Evolutionary conservation across 1,140 invertebrate genomes (phyloP), one percentile per base, ranked within the genome.

Genomic region (Atta cephalotes): DNA sequence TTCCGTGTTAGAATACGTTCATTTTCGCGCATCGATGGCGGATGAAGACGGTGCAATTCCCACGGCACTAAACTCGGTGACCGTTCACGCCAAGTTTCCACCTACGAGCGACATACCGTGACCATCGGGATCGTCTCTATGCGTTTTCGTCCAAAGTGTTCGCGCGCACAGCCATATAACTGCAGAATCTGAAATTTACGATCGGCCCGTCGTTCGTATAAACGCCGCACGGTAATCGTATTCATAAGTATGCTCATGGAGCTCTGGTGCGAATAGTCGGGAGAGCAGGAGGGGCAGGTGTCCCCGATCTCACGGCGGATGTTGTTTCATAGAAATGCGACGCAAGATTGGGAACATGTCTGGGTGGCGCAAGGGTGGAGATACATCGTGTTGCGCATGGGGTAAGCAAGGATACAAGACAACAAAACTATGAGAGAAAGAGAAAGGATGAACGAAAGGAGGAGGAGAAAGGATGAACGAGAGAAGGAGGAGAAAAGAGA

Each of bases 221-320:
- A 88, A 90, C 80, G 58, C 65, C 49, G 9, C 58, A 31, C 76
- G 60, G 80, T 87, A 87, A 90, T 85, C 79, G 85, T 90, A 90
- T 90, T 90, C 89, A 89, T 90, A 90, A 89, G 89, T 90, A 85
- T 87, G 85, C 70, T 76, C 49, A 56, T 28, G 56, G 70, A 76
- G 45, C 45, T 39, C 65, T 35, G 10, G 7, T 70, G 7, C 9
- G 77, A n/a, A 72, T 87, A 56, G 76, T 45, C n/a, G 35, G 28
- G 79, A 53, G 39, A 72, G 65, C 45, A 53, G 62, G 39, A 60
- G 88, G 76, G 84, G 74, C 90, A 91, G 89, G 86, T 91, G 90
- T 88, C 71, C 77, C 18, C 76, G 88, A 89, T 91, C 90, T 86
- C 90, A 91, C 90, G 89, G 80, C 51, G 72, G 66, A 88, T 86